Percentiles rank a stretch among this genome's conserved stretches.
Conservation (phyloP, 2,797 vertebrate genomes). For the Bradypus variegatus region DNA sequence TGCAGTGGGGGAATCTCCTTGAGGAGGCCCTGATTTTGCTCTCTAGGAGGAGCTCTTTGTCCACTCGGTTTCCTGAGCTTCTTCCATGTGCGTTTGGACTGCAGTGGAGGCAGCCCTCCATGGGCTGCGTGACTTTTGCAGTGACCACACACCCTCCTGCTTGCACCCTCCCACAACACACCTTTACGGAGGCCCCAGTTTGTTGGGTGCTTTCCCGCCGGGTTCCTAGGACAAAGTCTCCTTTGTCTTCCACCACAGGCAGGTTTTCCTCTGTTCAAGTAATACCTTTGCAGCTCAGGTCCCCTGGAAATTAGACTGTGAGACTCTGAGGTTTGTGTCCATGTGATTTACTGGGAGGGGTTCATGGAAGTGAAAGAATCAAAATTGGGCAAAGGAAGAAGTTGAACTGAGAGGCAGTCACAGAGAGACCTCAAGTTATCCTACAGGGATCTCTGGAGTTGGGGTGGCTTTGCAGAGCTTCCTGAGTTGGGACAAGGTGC, state of each 20-base stretch:
- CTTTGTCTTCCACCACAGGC: not conserved
- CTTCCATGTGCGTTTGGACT: not conserved
- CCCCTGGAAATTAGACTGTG: not conserved
- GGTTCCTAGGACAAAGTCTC: not conserved
- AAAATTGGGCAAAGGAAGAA: not conserved
- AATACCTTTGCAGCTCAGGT: not conserved
- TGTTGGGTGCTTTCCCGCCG: not conserved
- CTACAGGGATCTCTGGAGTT: not conserved
- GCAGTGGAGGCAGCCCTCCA: not conserved
- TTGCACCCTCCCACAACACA: not conserved
- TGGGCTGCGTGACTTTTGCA: not conserved
- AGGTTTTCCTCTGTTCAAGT: not conserved
- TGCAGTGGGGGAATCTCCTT: not conserved
- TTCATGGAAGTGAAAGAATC: not conserved
- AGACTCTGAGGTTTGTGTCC: not conserved
- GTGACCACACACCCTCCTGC: too few relatives aligned
- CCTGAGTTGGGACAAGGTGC: not conserved
- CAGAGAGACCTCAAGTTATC: not conserved
- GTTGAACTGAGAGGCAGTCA: too few relatives aligned
- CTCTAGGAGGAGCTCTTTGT: not conserved
- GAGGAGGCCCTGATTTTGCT: not conserved
- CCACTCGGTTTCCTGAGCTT: not conserved
- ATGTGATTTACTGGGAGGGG: not conserved
- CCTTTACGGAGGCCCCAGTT: not conserved
- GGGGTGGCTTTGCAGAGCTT: not conserved